phyloP scores from a whole-genome alignment of 2,797 vertebrate genomes.

The Argya squamiceps region DNA sequence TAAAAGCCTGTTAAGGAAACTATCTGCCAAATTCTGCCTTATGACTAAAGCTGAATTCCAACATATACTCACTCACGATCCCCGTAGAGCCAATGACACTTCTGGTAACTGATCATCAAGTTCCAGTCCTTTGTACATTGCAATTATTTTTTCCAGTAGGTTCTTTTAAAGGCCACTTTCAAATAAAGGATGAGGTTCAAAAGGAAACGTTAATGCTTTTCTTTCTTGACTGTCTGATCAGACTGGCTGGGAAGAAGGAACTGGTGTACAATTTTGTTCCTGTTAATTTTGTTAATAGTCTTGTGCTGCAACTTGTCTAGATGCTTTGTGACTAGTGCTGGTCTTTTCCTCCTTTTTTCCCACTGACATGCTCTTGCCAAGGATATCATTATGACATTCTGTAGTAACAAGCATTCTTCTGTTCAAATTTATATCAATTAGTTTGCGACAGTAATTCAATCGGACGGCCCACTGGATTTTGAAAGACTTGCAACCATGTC shows the following conservation, averaged over 20 bases:
- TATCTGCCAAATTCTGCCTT: not conserved
- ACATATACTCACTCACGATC: not conserved
- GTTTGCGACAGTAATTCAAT: constrained; percentile 91
- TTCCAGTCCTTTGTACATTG: not conserved
- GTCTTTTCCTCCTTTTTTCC: constrained; percentile 74
- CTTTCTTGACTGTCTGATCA: not conserved
- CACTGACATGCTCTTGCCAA: constrained; percentile 78
- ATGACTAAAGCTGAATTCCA: not conserved
- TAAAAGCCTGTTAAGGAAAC: not conserved
- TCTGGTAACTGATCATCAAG: not conserved
- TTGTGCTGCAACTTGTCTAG: not conserved
- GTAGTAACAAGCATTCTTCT: constrained; percentile 93
- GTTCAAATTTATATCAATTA: constrained; percentile 96
- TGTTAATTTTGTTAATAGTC: constrained; percentile 35
- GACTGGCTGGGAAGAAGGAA: not conserved
- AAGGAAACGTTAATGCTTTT: constrained; percentile 1
- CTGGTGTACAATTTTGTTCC: not conserved
- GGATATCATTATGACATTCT: constrained; percentile 89
- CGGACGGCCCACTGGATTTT: constrained; percentile 88
- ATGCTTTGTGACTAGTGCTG: constrained; percentile 34
- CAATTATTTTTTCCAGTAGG: not conserved
- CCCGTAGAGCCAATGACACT: not conserved
- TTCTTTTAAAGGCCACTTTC: constrained; percentile 3
- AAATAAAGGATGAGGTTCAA: not conserved
- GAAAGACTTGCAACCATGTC: constrained; percentile 87